phyloP scores from a whole-genome alignment of 2,113 vertebrate species.

The Callithrix jacchus region DNA sequence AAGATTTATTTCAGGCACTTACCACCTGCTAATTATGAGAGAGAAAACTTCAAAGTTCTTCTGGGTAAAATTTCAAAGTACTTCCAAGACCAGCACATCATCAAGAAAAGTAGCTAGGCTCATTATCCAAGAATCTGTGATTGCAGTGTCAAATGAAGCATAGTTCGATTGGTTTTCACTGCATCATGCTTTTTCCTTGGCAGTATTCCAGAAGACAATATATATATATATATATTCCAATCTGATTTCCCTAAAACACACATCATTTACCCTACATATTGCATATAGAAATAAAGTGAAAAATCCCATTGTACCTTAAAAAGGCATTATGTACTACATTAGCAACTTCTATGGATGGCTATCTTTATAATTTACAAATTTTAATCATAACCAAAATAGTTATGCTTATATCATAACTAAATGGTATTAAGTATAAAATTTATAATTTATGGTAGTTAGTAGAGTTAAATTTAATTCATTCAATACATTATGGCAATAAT shows the following conservation, averaged over 20 bases:
- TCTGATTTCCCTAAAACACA: conserved; percentile 2
- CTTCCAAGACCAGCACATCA: conserved; percentile 52
- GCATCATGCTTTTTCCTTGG: not conserved
- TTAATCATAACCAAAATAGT: not conserved
- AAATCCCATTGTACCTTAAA: not conserved
- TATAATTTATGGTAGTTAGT: not conserved
- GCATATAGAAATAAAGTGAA: not conserved
- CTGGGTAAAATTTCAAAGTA: conserved; percentile 52
- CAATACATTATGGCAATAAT: not conserved
- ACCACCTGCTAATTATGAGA: conserved; percentile 59
- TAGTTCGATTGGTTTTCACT: conserved; percentile 57
- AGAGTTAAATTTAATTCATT: not conserved
- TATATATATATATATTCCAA: not conserved
- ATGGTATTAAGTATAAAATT: not conserved
- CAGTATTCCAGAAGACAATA: not conserved
- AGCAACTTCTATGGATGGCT: not conserved
- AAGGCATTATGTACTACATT: not conserved
- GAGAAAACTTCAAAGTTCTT: conserved; percentile 24
- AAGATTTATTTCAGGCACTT: conserved; percentile 35
- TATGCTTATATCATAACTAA: not conserved
- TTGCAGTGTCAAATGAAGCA: conserved; percentile 61
- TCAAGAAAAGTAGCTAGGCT: conserved; percentile 63
- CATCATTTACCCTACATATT: not conserved
- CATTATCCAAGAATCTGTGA: conserved; percentile 69
- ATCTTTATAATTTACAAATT: conserved; percentile 27